Base-by-base conservation (phyloP, 1,140 invertebrate species). In the Drosophila jambulina region DNA sequence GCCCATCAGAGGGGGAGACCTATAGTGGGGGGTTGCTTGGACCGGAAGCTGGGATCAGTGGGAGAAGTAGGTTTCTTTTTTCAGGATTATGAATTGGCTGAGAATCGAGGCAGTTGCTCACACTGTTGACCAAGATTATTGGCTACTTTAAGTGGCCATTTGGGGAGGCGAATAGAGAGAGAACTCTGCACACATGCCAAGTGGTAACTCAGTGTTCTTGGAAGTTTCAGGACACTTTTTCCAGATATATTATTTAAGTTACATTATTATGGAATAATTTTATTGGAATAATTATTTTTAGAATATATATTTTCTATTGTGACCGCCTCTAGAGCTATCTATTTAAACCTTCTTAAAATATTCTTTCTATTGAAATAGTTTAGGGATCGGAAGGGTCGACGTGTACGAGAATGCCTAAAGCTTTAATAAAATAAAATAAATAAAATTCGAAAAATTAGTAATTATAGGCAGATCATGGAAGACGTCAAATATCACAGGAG, bases 41-140 rank as follows among this genome's bases (percentile, higher is more conserved):
- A 60, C 54, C 54, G 63, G 32, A 62, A 68, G 51, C 38, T 61
- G 58, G 49, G 19, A 42, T 62, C 59, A 77, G 36, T 58, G 40
- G 62, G 48, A 64, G 63, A 36, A 40, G 72, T 72, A 54, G 80
- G 38, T 60, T 70, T 60, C 19, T 54, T 21, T 48, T 77, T 67
- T 68, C 40, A 60, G 72, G 65, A 80, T 80, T 83, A 84, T 84
- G 83, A 88, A 75, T 77, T 59, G 68, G 46, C 36, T 86, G 83
- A 23, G 79, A 87, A 77, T 49, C 40, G 27, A 58, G 43, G 53
- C 80, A 86, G 83, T 86, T 88, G 75, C 54, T 54, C 32, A 65
- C 42, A 51, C 69, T 51, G 42, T 75, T 79, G 40, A 45, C 53
- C 46, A n/a, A 51, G 80, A 77, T 72, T 83, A 80, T 78, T 72